Conservation (phyloP, 1,140 invertebrate genomes). For the Radopholus similis region DNA sequence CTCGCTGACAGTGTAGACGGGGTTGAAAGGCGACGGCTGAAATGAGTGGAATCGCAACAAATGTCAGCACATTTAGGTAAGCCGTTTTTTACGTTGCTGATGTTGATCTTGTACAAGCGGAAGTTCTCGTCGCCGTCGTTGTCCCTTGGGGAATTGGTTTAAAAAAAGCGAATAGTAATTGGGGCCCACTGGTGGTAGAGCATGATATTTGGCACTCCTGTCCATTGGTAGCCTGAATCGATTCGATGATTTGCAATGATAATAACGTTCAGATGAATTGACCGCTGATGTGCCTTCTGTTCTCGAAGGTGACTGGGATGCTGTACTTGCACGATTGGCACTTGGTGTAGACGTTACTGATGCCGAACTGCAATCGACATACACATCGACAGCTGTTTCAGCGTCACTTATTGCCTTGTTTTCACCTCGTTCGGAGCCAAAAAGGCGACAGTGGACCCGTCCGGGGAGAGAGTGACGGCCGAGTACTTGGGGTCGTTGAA, state of each 20-base stretch:
- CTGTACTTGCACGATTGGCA: slow-evolving; percentile 45
- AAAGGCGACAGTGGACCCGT: slow-evolving; percentile 37
- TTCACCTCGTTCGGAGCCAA: slow-evolving; percentile 42
- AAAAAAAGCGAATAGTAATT: too few relatives aligned
- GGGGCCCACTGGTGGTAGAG: slow-evolving; percentile 42
- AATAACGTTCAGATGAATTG: not conserved
- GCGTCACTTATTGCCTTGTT: too few relatives aligned
- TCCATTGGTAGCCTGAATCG: slow-evolving; percentile 46
- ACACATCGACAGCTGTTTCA: not conserved
- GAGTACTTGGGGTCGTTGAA: slow-evolving; percentile 51
- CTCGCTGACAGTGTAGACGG: slow-evolving; percentile 42
- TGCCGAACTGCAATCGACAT: slow-evolving; percentile 22
- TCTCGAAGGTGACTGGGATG: slow-evolving; percentile 47
- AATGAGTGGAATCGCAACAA: too few relatives aligned
- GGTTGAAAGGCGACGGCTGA: slow-evolving; percentile 45
- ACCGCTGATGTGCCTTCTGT: slow-evolving; percentile 40
- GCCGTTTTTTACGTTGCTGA: slow-evolving; percentile 29
- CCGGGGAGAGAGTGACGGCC: slow-evolving; percentile 35
- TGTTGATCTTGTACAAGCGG: slow-evolving; percentile 42
- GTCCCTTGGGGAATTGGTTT: too few relatives aligned
- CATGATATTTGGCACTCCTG: slow-evolving; percentile 42
- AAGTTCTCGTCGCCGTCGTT: slow-evolving; percentile 46
- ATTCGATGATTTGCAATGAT: not conserved
- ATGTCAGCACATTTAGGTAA: not conserved
- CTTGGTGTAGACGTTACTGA: slow-evolving; percentile 41